Evolutionary conservation across 2,797 vertebrate genomes (phyloP).

Genomic region (Gypaetus barbatus): DNA sequence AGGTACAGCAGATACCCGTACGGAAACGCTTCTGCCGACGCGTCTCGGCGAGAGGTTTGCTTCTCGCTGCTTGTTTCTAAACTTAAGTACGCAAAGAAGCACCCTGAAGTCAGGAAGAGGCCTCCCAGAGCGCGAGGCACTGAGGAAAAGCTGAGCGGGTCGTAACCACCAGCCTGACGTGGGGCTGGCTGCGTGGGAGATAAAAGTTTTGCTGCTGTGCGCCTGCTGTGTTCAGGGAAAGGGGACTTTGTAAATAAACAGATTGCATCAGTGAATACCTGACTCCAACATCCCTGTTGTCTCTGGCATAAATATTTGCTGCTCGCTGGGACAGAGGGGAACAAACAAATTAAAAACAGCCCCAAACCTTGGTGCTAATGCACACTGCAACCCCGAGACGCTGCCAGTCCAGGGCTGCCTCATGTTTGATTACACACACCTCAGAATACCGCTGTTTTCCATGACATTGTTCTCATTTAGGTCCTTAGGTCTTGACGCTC

Average conservation of each 20-base stretch:
- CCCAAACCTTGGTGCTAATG: accelerated
- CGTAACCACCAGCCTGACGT: accelerated
- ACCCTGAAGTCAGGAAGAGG: too few relatives aligned
- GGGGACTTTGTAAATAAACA: neutral
- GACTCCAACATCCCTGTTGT: neutral
- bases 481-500: neutral
- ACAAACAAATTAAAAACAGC: neutral
- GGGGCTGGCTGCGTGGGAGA: too few relatives aligned
- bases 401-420: neutral
- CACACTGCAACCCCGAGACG: accelerated
- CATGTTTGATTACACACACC: accelerated
- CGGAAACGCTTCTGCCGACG: accelerated
- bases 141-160: neutral
- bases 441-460: accelerated
- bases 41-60: neutral
- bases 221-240: neutral
- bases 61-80: neutral
- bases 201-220: too few relatives aligned
- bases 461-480: accelerated
- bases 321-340: too few relatives aligned
- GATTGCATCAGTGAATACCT: neutral
- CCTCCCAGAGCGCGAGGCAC: neutral
- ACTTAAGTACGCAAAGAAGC: too few relatives aligned
- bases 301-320: too few relatives aligned
- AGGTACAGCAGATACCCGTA: accelerated